These are phyloP conservation scores for Galendromus occidentalis DNA, from an alignment of 1,140 invertebrate genomes.

Conservation along the genomic window DNA sequence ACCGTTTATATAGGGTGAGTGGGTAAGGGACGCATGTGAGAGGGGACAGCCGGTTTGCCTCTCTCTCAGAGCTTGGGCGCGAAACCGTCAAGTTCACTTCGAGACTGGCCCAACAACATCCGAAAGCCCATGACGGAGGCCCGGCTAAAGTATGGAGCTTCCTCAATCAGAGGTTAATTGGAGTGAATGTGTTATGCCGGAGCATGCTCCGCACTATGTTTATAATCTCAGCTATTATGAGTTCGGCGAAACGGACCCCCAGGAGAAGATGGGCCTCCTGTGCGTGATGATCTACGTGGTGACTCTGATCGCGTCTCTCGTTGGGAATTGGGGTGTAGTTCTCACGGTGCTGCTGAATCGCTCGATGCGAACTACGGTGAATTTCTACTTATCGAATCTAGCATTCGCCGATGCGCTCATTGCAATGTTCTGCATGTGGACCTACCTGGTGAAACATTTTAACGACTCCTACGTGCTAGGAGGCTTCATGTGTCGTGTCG, in stretches of 20 bases:
- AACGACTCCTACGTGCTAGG: slow-evolving; percentile 14
- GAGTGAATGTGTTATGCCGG: background rate
- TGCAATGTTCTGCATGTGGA: slow-evolving; percentile 16
- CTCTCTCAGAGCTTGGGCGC: no score
- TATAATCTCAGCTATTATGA: slow-evolving; percentile 3
- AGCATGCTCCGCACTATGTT: background rate
- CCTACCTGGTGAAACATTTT: slow-evolving; percentile 13
- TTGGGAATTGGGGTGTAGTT: slow-evolving; percentile 34
- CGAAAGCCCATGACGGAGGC: no score
- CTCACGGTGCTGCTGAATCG: slow-evolving; percentile 33
- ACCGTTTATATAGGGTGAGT: no score
- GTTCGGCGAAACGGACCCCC: background rate
- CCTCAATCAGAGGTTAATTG: background rate
- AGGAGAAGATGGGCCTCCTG: background rate
- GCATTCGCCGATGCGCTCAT: slow-evolving; percentile 16
- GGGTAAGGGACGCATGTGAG: no score
- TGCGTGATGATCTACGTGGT: slow-evolving; percentile 22
- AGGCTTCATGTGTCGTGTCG: slow-evolving; percentile 17
- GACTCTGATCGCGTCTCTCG: slow-evolving; percentile 23
- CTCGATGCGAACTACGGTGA: slow-evolving; percentile 26
- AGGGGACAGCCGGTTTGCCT: no score
- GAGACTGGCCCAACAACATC: no score
- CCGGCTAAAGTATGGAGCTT: no score
- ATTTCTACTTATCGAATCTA: slow-evolving; percentile 16
- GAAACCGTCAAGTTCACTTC: no score